Conservation (phyloP, 2,888 invertebrate genomes). For the Camptogramma bilineatum region DNA sequence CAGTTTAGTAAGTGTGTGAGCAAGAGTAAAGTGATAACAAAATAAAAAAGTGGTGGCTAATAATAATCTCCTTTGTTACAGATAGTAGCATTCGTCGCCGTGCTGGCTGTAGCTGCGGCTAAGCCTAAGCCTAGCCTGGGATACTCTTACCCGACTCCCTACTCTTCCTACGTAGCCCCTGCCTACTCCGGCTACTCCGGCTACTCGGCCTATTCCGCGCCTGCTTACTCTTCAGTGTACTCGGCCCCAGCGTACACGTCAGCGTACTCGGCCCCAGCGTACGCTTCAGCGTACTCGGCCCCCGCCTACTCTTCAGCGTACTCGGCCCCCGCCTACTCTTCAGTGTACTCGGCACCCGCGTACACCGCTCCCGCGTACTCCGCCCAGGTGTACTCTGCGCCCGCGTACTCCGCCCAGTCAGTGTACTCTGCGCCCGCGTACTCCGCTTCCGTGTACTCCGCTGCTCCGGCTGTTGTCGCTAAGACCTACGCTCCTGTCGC, state of each 20-base stretch:
- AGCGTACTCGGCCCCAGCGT: slow-evolving; percentile 19
- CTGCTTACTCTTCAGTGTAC: too few relatives aligned
- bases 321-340: too few relatives aligned
- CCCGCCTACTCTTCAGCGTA: slow-evolving; percentile 12
- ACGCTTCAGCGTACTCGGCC: slow-evolving; percentile 16
- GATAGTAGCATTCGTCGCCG: slow-evolving; percentile 55
- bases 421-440: too few relatives aligned
- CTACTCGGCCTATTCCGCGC: slow-evolving; percentile 31
- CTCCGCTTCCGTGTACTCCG: slow-evolving; percentile 3
- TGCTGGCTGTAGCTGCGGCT: slow-evolving; percentile 68
- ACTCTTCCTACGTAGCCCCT: slow-evolving; percentile 25
- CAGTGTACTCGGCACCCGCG: too few relatives aligned
- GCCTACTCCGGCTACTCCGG: slow-evolving; percentile 19
- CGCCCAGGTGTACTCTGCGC: too few relatives aligned
- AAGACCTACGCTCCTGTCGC: slow-evolving; percentile 11
- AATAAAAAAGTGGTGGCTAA: background rate
- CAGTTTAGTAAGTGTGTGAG: too few relatives aligned
- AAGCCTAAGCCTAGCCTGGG: slow-evolving; percentile 60
- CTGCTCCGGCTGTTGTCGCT: slow-evolving; percentile 18
- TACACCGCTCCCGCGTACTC: too few relatives aligned
- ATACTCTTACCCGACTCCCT: slow-evolving; percentile 25
- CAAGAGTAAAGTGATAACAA: too few relatives aligned
- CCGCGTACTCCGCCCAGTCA: too few relatives aligned
- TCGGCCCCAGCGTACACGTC: slow-evolving; percentile 17
- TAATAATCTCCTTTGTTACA: slow-evolving; percentile 42